Evolutionary conservation across 2,888 invertebrate species (phyloP).

Genomic region (Lithophane ornitopus): DNA sequence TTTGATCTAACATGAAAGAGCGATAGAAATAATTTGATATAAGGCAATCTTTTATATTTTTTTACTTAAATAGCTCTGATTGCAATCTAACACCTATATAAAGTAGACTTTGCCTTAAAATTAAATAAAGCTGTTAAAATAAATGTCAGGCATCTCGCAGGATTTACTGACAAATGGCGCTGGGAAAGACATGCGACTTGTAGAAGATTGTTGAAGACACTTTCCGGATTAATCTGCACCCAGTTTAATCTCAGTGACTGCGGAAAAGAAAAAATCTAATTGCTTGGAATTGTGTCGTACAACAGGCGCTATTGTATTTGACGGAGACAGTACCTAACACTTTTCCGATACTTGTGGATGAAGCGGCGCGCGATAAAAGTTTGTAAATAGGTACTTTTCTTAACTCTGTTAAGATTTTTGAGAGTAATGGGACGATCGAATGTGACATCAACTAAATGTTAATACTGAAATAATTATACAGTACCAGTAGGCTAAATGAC

Average conservation of each 20-base stretch:
- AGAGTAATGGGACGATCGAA: not conserved
- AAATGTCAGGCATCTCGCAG: constrained; percentile 12
- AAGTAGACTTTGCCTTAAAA: not conserved
- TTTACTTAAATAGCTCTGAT: not conserved
- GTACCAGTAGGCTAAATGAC: not conserved
- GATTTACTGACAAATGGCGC: constrained; percentile 21
- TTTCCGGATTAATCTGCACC: constrained; percentile 60
- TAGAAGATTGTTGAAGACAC: constrained; percentile 49
- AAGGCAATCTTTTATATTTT: not conserved
- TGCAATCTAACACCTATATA: not conserved
- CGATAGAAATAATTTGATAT: constrained; percentile 16
- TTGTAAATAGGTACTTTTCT: not conserved
- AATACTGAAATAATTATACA: not conserved
- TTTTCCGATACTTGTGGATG: constrained; percentile 1
- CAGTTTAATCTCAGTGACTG: constrained; percentile 47
- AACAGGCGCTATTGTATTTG: constrained; percentile 22
- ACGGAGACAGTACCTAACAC: not conserved
- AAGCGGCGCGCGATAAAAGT: not conserved
- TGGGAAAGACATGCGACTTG: constrained; percentile 35
- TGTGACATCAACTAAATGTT: not conserved
- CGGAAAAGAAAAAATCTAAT: constrained; percentile 44
- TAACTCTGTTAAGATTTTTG: not conserved
- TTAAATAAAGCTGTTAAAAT: not conserved
- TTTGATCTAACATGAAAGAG: constrained; percentile 26
- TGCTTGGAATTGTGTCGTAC: constrained; percentile 27